Base-by-base conservation (phyloP, 2,888 invertebrate genomes). In the Phania funesta region DNA sequence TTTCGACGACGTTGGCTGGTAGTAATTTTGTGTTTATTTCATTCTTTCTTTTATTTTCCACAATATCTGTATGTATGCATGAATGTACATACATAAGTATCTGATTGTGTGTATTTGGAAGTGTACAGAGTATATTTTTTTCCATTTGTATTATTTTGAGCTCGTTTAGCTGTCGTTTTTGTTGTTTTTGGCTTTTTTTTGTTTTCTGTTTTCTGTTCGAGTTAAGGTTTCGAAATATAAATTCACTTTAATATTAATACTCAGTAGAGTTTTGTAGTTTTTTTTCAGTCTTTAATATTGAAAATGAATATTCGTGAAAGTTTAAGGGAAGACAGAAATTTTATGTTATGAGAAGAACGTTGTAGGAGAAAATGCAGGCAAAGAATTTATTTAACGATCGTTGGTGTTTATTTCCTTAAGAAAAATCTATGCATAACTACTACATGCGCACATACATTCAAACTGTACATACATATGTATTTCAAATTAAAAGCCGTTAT, bases 201-300 rank as follows among this genome's bases (percentile, higher is more conserved):
- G 26, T 48, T 46, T 54, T 35, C 65, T 74, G 52, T 82, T 78
- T 82, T 82, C 60, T 78, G 78, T 82, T 78, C 82, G 78, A 82
- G 78, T 78, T 82, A 75, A 82, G 82, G 82, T 82, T 82, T 82
- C 82, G 78, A 82, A 82, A 82, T 78, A 82, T 75, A 79, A 78
- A 82, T 78, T 82, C 70, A 82, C 82, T 82, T 82, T 82, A 82
- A 82, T 82, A 65, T 71, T 78, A 82, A 78, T 73, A 82, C 77
- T 81, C 74, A 50, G 68, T 32, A 70, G 78, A 70, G 82, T 82
- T 77, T 82, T 64, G 77, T 78, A 78, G 68, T 74, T 82, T 82
- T 74, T 71, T 48, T 16, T 29, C 70, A 78, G 78, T 75, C 78
- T 82, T 82, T 82, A 82, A 82, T 70, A 78, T 75, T 68, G 73